Percentiles rank a stretch among this genome's conserved stretches.
Conservation (phyloP, 1,140 invertebrate species). For the Heliothis virescens region DNA sequence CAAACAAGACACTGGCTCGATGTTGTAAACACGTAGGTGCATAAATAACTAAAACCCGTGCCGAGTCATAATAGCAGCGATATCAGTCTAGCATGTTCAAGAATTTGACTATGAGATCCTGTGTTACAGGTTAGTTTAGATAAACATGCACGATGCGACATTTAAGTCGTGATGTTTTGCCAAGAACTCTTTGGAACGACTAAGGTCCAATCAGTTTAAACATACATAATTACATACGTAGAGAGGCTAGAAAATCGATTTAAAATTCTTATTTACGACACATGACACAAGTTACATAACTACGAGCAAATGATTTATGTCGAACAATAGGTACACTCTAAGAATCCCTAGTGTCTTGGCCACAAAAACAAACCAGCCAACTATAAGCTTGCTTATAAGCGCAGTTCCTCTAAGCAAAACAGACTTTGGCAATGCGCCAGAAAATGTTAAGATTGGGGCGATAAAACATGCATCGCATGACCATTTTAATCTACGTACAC, state of each 20-base stretch:
- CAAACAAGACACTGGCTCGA: no score
- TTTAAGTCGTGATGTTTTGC: slow-evolving; percentile 5
- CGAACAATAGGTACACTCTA: not conserved
- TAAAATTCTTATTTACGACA: no score
- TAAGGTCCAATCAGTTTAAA: not conserved
- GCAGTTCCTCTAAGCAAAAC: slow-evolving; percentile 26
- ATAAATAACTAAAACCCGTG: not conserved
- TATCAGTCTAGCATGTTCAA: not conserved
- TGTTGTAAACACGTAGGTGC: not conserved
- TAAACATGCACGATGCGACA: slow-evolving; percentile 11
- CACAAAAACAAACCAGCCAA: slow-evolving; percentile 17
- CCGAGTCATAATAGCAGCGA: not conserved
- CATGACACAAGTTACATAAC: no score
- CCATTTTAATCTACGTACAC: slow-evolving; percentile 22
- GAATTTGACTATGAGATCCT: not conserved
- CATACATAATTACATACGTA: not conserved
- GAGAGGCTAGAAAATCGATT: not conserved
- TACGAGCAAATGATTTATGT: not conserved
- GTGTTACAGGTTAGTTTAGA: slow-evolving; percentile 5
- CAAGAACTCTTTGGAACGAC: not conserved
- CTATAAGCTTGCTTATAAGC: slow-evolving; percentile 10
- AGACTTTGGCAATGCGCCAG: slow-evolving; percentile 12
- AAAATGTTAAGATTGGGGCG: slow-evolving; percentile 15
- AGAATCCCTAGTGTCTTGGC: not conserved
- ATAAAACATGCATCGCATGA: slow-evolving; percentile 34